Evolutionary conservation across 2,797 vertebrate species (phyloP), one percentile per base, ranked within the genome.

Genomic region (Valencia hispanica): DNA sequence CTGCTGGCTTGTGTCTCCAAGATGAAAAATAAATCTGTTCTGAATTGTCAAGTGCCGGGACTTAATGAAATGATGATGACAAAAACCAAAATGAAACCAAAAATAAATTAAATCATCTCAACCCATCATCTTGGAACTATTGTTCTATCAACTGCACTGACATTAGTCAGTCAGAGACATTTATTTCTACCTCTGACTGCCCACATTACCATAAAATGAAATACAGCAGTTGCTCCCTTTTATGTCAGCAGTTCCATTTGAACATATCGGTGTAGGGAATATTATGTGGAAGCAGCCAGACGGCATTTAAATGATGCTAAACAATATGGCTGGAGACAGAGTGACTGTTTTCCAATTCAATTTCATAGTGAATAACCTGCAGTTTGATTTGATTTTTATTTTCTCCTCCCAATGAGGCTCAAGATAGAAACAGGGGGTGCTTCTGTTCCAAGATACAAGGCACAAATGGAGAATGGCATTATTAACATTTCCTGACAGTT

Each of bases 321-420:
- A 94, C 93, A 94, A 94, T 92, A 90, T 77, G 86, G 78, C 82
- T 86, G 90, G 90, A 94, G 94, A 93, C 86, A 85, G 87, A 87
- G 84, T 81, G 86, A 87, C 90, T 92, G 90, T 91, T 94, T 93
- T 92, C 89, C 90, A 92, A 91, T 94, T 95, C 94, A 93, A 94
- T 95, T 95, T 94, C 89, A 91, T 91, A 93, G 89, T 92, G 90
- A 95, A 93, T 94, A 94, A 95, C 94, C 92, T 92, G 93, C 70
- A 11, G 87, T 93, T 93, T 85, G 91, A 92, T 93, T 93, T 84
- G 91, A 92, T 93, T 93, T 85, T 84, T 78, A 90, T 89, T 91
- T 81, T 88, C 47, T 82, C 72, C 82, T 63, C 76, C 88, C 73
- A 48, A 61, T 41, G 66, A 41, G 78, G 70, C 79, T 79, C 15